Evolutionary conservation across 2,797 vertebrate species (phyloP).

Genomic region (Trachurus trachurus): DNA sequence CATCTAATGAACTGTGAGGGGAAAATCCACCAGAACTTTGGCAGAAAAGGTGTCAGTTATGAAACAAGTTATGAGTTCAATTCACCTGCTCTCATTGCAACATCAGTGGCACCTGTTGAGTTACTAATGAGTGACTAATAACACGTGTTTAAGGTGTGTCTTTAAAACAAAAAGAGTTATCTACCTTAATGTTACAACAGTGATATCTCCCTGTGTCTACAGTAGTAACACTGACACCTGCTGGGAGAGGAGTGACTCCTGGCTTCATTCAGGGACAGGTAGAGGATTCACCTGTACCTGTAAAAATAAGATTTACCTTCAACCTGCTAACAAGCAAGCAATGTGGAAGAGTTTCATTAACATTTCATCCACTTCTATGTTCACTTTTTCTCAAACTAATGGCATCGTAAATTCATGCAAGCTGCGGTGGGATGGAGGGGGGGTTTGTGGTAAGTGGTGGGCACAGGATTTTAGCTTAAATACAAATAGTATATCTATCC

Average conservation of each 20-base stretch:
- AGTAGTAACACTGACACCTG: slow-evolving; percentile 87
- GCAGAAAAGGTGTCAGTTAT: slow-evolving; percentile 21
- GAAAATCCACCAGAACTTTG: slow-evolving; percentile 2
- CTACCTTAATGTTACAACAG: slow-evolving; percentile 42
- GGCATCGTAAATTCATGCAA: slow-evolving; percentile 51
- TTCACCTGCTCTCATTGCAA: slow-evolving; percentile 48
- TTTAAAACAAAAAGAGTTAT: slow-evolving; percentile 25
- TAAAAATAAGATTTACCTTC: not conserved
- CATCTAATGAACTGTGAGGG: not conserved
- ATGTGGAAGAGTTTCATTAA: not conserved
- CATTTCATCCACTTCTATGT: slow-evolving; percentile 5
- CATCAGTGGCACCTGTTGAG: slow-evolving; percentile 61
- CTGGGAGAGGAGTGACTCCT: slow-evolving; percentile 78
- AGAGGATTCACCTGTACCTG: slow-evolving; percentile 20
- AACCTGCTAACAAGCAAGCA: not conserved
- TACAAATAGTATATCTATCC: slow-evolving; percentile 76
- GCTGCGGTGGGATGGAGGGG: slow-evolving; percentile 39
- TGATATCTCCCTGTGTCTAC: slow-evolving; percentile 46
- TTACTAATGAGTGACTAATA: slow-evolving; percentile 16
- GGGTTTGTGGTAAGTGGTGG: slow-evolving; percentile 54
- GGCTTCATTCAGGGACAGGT: slow-evolving; percentile 46
- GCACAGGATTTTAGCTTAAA: slow-evolving; percentile 75
- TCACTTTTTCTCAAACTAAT: slow-evolving; percentile 49
- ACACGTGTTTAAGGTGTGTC: not conserved
- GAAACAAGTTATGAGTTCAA: slow-evolving; percentile 10